Base-by-base conservation (phyloP, 2,888 invertebrate genomes). In the Neoascia interrupta region DNA sequence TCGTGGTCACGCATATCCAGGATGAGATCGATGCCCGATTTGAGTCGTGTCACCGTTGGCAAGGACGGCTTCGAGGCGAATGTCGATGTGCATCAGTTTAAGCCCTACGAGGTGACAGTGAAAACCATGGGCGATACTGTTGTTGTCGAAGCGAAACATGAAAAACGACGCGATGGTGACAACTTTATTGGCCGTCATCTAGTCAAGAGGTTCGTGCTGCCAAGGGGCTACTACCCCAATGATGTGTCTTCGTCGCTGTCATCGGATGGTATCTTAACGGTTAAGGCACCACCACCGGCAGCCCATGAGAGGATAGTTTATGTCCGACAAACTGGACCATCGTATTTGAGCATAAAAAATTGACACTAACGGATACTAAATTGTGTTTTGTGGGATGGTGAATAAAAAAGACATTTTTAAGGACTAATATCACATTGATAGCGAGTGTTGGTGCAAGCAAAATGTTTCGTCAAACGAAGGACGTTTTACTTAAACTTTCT, bases 141-240 rank as follows among this genome's bases (percentile, higher is more conserved):
- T 5, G 86, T 92, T 2, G 90, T 92, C n/a, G 93, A 94, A 84
- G 94, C 92, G 4, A 93, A 92, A 83, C 93, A 93, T 84, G 92
- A 93, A 84, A 93, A 93, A 82, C 91, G 91, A 81, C 90, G 91
- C n/a, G 93, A 94, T 81, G 92, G 93, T 31, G 93, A 93, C 83
- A 95, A 94, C 0, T 93, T 89, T 86, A 92, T 96, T 58, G 94
- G 95, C 3, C 91, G 96, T 13, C 95, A 96, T 87, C 95, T 96
- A 86, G 92, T 91, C 1, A 91, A 96, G 76, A 90, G 91, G 43
- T 94, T 94, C 85, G 89, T 93, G 82, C 88, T 94, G 37, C 94
- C 94, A 0, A 89, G 91, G 18, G 92, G 91, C 26, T 92, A 92
- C 83, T 93, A 96, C 81, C 91, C 93, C 5, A 91, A 92, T 5